phyloP scores from a whole-genome alignment of 2,113 vertebrate genomes.

The Astatotilapia flaviijosephi region DNA sequence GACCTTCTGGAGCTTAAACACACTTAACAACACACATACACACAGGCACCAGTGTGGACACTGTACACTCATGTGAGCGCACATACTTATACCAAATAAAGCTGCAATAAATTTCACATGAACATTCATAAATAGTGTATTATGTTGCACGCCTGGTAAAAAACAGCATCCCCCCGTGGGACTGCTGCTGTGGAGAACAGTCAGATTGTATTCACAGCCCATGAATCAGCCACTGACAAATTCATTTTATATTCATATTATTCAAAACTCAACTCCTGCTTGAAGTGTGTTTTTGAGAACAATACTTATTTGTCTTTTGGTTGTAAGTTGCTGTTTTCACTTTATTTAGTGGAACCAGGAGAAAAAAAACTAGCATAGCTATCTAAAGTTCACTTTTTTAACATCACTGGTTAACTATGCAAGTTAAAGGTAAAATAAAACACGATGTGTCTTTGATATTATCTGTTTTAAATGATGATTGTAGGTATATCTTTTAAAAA shows the following conservation, averaged over 20 bases:
- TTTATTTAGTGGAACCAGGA: neutral
- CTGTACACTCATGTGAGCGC: neutral
- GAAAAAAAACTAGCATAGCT: neutral
- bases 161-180: neutral
- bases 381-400: neutral
- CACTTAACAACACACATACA: neutral
- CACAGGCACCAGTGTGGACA: neutral
- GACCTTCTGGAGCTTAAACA: constrained; percentile 39
- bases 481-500: neutral
- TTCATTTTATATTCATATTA: neutral
- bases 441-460: neutral
- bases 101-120: constrained; percentile 38
- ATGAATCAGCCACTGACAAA: neutral
- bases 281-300: neutral
- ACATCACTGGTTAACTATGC: neutral
- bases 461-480: neutral
- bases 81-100: constrained; percentile 11
- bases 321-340: neutral
- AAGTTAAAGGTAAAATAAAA: neutral
- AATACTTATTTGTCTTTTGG: neutral
- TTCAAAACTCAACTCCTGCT: neutral
- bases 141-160: constrained; percentile 2
- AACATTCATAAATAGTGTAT: constrained; percentile 41
- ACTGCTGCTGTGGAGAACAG: neutral
- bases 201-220: neutral